Base-by-base conservation (phyloP, 2,888 invertebrate species). In the Macrosiphum euphorbiae region DNA sequence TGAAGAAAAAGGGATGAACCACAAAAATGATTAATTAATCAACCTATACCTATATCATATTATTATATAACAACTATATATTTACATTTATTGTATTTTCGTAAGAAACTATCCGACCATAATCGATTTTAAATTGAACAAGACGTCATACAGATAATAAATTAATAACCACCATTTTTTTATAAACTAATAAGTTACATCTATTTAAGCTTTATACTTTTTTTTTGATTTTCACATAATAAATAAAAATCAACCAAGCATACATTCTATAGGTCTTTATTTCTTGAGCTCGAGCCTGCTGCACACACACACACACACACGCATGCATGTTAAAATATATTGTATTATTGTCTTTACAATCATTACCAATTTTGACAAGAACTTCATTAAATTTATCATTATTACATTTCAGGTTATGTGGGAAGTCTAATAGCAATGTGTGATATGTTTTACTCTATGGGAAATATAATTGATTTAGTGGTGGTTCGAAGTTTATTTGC, bases 341-440 rank as follows among this genome's bases (percentile, higher is more conserved):
- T 35, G 7, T 7, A 44, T 44, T 44, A 78, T 7, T 47, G 47
- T 47, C 8, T 78, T 35, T 41, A 78, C 24, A 78, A 78, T 7
- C 20, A 35, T 35, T 35, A 20, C 16, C 16, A 28, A 47, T 50
- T 86, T 47, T 50, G 3, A 41, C 13, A 28, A 44, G 11, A 44
- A 85, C 28, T 85, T 7, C 28, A 85, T 44, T 44, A 13, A 26
- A 47, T 44, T 1, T 50, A 52, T 7, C 11, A 41, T 26, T 24
- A n/a, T 52, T 78, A n/a, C 24, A 11, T 91, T 91, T 28, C 44
- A 91, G 91, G 20, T 44, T 85, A 91, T 28, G 89, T 58, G 3
- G 92, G 92, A 84, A 89, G 92, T 89, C 84, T 93, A 13, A 89
- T 93, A 26, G 92, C 92, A 8, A 13, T 89, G 41, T 88, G 92